phyloP scores from a whole-genome alignment of 2,113 vertebrate species.

The Eonycteris spelaea region DNA sequence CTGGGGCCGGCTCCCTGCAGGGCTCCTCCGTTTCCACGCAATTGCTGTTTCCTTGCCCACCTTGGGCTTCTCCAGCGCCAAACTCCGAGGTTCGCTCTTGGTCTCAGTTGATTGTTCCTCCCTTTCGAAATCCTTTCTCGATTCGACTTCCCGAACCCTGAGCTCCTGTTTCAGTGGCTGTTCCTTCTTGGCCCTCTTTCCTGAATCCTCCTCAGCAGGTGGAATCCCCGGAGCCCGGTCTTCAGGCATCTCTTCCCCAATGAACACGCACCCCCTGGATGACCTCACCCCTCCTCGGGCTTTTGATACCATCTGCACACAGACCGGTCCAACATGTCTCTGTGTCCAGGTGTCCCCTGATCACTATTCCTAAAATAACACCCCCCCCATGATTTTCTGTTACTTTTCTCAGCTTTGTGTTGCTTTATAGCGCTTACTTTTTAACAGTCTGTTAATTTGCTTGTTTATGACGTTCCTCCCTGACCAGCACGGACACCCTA shows the following conservation, averaged over 20 bases:
- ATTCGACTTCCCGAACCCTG: not conserved
- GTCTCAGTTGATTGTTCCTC: not conserved
- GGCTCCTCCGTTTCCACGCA: not conserved
- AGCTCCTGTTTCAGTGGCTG: not conserved
- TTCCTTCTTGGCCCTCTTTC: not conserved
- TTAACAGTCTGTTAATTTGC: not conserved
- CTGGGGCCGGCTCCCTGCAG: not conserved
- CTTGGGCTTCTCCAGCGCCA: not conserved
- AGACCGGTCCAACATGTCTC: not conserved
- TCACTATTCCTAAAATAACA: not conserved
- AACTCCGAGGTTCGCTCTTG: not conserved
- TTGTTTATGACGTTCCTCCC: not conserved
- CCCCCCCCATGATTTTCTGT: not conserved
- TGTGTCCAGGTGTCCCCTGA: not conserved
- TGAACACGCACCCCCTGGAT: not conserved
- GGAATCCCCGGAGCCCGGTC: not conserved
- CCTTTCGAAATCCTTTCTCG: not conserved
- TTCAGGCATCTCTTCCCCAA: not conserved
- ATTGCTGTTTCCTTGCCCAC: not conserved
- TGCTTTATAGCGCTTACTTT: not conserved
- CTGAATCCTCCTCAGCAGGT: not conserved
- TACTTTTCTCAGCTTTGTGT: not conserved
- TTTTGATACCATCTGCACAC: not conserved
- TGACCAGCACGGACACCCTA: not conserved
- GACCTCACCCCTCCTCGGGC: not conserved